These are phyloP conservation scores for Luffia ferchaultella DNA, from an alignment of 2,888 invertebrate species.

Conservation along the genomic window DNA sequence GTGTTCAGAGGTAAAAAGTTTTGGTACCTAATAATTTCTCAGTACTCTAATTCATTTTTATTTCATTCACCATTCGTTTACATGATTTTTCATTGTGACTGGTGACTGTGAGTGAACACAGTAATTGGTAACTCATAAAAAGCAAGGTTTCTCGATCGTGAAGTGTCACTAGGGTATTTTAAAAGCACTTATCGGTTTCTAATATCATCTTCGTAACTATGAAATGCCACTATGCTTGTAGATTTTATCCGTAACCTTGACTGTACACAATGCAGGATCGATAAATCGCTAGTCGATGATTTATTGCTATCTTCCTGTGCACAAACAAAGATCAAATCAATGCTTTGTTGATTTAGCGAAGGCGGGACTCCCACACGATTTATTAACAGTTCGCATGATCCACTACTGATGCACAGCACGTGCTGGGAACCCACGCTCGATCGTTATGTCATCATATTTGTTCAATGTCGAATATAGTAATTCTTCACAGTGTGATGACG, in stretches of 20 bases:
- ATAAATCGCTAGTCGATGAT: conserved; percentile 15
- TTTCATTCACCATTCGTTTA: too few species aligned
- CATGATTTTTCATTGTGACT: too few species aligned
- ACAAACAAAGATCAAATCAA: conserved; percentile 31
- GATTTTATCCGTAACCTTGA: conserved; percentile 4
- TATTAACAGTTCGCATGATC: neutral
- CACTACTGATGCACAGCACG: neutral
- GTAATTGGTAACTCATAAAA: too few species aligned
- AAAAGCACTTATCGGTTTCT: neutral
- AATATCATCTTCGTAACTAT: neutral
- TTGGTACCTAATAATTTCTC: too few species aligned
- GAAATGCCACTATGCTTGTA: conserved; percentile 1
- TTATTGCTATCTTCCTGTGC: conserved; percentile 18
- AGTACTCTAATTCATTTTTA: too few species aligned
- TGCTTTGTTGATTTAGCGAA: conserved; percentile 15
- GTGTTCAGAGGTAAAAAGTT: too few species aligned
- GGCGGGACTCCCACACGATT: conserved; percentile 33
- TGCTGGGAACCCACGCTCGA: neutral
- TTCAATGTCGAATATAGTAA: neutral
- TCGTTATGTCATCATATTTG: neutral
- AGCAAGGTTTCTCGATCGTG: neutral
- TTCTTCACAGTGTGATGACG: neutral
- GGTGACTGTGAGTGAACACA: too few species aligned
- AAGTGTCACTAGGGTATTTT: neutral
- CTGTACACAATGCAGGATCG: too few species aligned